A percentile compares a stretch with the other conserved stretches of the same genome.
phyloP scores from a whole-genome alignment of 2,888 invertebrate genomes.

The Diadegma fenestrale region DNA sequence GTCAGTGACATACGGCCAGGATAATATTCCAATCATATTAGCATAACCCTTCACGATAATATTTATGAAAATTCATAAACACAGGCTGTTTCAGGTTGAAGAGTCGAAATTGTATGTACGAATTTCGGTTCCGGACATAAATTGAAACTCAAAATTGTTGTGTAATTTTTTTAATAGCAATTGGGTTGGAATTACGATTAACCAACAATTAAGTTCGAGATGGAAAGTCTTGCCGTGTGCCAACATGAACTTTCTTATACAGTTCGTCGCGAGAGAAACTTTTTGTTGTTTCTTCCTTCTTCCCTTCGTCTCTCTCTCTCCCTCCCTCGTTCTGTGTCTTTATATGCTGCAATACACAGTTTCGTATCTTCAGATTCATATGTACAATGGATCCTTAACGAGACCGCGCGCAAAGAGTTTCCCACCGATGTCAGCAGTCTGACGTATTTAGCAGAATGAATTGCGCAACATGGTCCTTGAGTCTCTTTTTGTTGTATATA shows the following conservation, averaged over 20 bases:
- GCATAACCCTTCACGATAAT: conserved; percentile 76
- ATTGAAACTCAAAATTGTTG: background rate
- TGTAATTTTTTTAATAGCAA: background rate
- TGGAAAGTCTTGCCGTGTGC: too few relatives aligned
- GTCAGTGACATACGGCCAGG: conserved; percentile 81
- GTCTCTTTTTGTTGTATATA: background rate
- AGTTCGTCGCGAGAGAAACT: conserved; percentile 34
- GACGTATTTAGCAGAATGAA: conserved; percentile 37
- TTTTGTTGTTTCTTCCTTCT: background rate
- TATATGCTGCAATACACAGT: conserved; percentile 23
- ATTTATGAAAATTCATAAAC: conserved; percentile 22
- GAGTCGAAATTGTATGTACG: background rate
- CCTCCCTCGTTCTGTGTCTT: conserved; percentile 6
- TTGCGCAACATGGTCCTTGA: conserved; percentile 41
- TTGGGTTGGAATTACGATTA: conserved; percentile 76
- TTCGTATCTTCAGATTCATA: conserved; percentile 32
- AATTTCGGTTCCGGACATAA: background rate
- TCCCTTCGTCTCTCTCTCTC: conserved; percentile 13
- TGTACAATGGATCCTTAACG: conserved; percentile 63
- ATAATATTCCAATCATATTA: conserved; percentile 80
- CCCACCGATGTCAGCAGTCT: conserved; percentile 33
- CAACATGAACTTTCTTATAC: background rate
- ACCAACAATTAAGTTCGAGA: too few relatives aligned
- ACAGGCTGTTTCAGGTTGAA: background rate
- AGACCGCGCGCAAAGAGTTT: conserved; percentile 43